Percentiles rank a stretch among this genome's conserved stretches.
Conservation (phyloP, 2,797 vertebrate species). For the Tapera naevia region DNA sequence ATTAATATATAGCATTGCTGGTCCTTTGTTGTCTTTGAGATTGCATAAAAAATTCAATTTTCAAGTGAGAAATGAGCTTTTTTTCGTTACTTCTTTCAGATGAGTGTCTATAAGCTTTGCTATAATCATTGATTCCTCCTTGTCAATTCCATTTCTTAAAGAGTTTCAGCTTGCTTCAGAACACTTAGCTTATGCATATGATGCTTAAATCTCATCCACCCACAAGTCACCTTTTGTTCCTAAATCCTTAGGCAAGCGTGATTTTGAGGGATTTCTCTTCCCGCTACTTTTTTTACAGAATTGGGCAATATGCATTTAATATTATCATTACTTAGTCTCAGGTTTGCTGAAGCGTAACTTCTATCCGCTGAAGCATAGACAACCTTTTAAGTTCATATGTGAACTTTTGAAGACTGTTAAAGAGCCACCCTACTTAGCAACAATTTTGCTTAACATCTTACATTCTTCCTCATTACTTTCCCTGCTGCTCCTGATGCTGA, state of each 20-base stretch:
- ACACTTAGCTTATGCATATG: constrained; percentile 55
- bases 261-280: background rate
- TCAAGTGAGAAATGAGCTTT: background rate
- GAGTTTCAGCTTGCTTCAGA: constrained; percentile 9
- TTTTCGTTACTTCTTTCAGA: background rate
- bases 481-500: background rate
- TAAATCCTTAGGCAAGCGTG: constrained; percentile 48
- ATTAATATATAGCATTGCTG: background rate
- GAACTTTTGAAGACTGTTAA: background rate
- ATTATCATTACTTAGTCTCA: constrained; percentile 20
- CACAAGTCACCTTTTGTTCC: constrained; percentile 51
- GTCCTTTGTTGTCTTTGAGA: background rate
- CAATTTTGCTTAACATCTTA: background rate
- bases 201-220: constrained; percentile 54
- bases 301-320: constrained; percentile 24
- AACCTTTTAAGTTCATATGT: constrained; percentile 34
- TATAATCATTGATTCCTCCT: background rate
- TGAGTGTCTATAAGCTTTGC: background rate
- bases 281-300: constrained; percentile 39
- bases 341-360: constrained; percentile 33
- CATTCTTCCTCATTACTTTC: background rate
- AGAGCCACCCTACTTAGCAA: background rate
- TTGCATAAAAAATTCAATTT: background rate
- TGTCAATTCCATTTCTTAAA: background rate
- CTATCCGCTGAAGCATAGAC: background rate